Conservation (phyloP, 2,113 vertebrate species). For the Scytalopus superciliaris region DNA sequence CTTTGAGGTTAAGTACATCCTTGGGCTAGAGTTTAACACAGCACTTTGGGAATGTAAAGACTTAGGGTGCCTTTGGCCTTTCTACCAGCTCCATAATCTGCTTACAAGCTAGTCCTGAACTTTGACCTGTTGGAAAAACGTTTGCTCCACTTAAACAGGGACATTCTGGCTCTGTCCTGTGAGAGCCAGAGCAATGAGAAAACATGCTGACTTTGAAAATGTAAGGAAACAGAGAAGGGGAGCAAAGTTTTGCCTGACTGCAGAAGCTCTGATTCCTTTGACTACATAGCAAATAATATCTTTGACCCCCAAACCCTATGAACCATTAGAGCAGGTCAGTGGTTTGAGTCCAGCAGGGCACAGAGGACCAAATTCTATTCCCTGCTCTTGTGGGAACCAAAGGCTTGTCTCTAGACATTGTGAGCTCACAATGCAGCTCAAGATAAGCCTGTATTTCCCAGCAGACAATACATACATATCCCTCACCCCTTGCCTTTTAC, state of each 20-base stretch:
- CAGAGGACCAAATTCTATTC: neutral
- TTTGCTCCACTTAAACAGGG: conserved; percentile 48
- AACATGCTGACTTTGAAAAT: neutral
- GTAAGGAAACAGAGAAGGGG: neutral
- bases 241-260: neutral
- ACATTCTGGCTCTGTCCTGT: conserved; percentile 30
- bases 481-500: neutral
- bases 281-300: neutral
- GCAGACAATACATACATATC: neutral
- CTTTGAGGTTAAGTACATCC: conserved; percentile 66
- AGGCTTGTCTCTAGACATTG: neutral
- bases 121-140: conserved; percentile 50
- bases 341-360: neutral
- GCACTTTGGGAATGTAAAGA: conserved; percentile 62
- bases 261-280: neutral
- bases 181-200: neutral
- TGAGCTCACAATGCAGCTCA: neutral
- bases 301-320: neutral
- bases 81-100: conserved; percentile 54
- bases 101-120: conserved; percentile 45
- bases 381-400: neutral
- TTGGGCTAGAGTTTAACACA: conserved; percentile 58
- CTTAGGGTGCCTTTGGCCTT: conserved; percentile 57
- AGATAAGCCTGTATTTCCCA: neutral
- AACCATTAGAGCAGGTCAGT: neutral